Conservation (phyloP, 2,797 vertebrate genomes). For the Pitangus sulphuratus region DNA sequence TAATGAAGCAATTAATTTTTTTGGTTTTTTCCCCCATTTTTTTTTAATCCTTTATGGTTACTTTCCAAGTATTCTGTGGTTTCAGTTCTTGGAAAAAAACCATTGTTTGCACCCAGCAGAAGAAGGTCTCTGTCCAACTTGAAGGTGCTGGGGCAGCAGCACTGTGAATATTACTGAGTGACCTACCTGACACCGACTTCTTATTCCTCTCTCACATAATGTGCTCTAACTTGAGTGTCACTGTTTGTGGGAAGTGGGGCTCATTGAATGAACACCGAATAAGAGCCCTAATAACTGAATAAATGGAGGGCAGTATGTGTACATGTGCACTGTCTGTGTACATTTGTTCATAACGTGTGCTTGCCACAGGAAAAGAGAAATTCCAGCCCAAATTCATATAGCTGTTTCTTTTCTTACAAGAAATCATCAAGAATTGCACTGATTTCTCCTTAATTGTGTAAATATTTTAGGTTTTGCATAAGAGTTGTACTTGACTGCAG, state of each 20-base stretch:
- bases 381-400: background rate
- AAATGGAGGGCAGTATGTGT: background rate
- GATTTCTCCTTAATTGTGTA: background rate
- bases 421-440: background rate
- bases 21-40: accelerated
- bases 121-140: slow-evolving; percentile 14
- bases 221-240: background rate
- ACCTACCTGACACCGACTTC: background rate
- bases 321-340: background rate
- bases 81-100: background rate
- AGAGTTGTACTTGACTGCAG: background rate
- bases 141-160: background rate
- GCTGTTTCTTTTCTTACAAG: background rate
- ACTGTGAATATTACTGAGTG: background rate
- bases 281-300: background rate
- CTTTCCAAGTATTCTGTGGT: background rate
- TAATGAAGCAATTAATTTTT: background rate
- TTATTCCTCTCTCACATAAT: background rate
- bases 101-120: background rate
- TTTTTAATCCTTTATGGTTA: background rate
- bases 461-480: background rate
- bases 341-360: background rate
- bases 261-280: background rate
- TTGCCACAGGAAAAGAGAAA: background rate
- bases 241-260: background rate